These are phyloP conservation scores for Hypomesus transpacificus DNA, from an alignment of 2,113 vertebrate species.

Conservation along the genomic window DNA sequence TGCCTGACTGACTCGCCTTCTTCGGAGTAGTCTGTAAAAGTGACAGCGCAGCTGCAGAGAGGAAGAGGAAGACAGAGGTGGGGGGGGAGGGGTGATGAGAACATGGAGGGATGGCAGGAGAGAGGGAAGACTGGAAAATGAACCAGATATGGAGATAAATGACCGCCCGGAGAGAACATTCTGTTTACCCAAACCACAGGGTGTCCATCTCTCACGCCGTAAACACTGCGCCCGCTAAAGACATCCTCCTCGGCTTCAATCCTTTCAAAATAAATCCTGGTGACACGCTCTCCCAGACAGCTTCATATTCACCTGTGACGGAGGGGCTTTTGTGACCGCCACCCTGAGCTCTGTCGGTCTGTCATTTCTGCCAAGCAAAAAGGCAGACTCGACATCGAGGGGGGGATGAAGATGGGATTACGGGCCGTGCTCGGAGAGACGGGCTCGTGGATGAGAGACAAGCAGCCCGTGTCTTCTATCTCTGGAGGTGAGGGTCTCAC, in stretches of 20 bases:
- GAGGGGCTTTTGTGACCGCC: slow-evolving; percentile 16
- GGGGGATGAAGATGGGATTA: slow-evolving; percentile 39
- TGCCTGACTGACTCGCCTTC: no score
- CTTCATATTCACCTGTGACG: slow-evolving; percentile 11
- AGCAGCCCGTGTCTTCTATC: no score
- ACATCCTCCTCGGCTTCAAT: not conserved
- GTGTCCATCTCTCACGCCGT: no score
- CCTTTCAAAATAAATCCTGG: not conserved
- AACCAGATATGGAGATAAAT: no score
- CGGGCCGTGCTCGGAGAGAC: not conserved
- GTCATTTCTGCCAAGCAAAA: slow-evolving; percentile 12
- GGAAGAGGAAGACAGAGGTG: not conserved
- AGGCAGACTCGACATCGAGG: slow-evolving; percentile 51
- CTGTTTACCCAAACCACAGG: no score
- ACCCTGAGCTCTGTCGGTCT: slow-evolving; percentile 24
- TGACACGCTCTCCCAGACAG: not conserved
- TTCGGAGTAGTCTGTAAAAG: not conserved
- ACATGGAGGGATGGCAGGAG: no score
- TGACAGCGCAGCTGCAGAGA: not conserved
- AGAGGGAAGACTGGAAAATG: no score
- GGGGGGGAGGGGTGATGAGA: not conserved
- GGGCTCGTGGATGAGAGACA: no score
- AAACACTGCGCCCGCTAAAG: no score
- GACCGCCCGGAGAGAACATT: no score
- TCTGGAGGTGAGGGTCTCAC: no score